A percentile compares a stretch with the other conserved stretches of the same genome.
Evolutionary conservation across 2,888 invertebrate species (phyloP).

Genomic region (Adelphocoris suturalis): DNA sequence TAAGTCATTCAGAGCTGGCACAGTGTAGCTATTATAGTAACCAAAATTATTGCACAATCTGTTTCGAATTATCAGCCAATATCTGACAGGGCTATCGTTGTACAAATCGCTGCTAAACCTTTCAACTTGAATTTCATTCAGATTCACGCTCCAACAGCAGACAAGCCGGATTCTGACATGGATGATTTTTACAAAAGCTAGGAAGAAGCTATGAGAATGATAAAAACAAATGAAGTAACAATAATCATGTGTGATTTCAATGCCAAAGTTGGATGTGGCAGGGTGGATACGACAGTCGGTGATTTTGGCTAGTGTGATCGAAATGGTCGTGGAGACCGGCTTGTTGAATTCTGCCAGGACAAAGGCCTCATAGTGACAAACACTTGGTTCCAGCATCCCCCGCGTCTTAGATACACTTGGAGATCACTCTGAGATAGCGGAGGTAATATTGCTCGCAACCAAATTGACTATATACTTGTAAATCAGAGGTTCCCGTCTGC

Average conservation of each 20-base stretch:
- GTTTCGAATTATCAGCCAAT: constrained; percentile 10
- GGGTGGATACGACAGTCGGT: too few species aligned
- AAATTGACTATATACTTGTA: too few species aligned
- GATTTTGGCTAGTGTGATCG: too few species aligned
- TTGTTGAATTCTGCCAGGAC: too few species aligned
- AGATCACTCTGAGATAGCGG: too few species aligned
- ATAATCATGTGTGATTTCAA: constrained; percentile 33
- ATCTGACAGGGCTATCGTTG: constrained; percentile 38
- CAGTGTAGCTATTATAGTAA: constrained; percentile 1
- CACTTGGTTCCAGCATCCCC: constrained; percentile 23
- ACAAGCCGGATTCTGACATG: constrained; percentile 10
- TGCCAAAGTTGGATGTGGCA: too few species aligned
- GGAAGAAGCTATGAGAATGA: constrained; percentile 21
- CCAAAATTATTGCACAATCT: not conserved
- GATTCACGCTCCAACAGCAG: constrained; percentile 28
- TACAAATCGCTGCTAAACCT: constrained; percentile 31
- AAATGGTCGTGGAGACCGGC: too few species aligned
- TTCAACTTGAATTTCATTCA: constrained; percentile 14
- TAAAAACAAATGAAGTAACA: not conserved
- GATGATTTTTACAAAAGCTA: constrained; percentile 15
- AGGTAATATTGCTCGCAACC: too few species aligned
- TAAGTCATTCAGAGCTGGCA: too few species aligned
- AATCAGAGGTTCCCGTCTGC: too few species aligned
- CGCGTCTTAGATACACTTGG: constrained; percentile 20
- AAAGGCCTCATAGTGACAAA: too few species aligned